phyloP scores from a whole-genome alignment of 2,888 invertebrate species.

The Pteria penguin region DNA sequence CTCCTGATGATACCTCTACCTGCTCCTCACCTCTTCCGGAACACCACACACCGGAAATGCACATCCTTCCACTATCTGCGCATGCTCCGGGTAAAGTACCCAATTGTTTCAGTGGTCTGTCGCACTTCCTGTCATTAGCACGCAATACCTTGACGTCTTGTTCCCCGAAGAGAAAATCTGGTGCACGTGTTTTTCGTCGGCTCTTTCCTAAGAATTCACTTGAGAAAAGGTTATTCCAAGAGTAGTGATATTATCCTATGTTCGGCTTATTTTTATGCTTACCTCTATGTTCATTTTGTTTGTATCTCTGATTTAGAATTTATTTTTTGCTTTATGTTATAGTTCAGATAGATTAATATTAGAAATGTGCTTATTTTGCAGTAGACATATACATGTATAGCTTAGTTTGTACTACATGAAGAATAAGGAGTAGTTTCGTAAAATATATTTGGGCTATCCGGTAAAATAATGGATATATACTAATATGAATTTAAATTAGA shows the following conservation, averaged over 20 bases:
- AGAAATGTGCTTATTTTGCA: too few species aligned
- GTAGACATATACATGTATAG: too few species aligned
- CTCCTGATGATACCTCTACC: conserved; percentile 42
- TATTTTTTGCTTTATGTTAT: too few species aligned
- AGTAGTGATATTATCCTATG: too few species aligned
- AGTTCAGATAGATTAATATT: too few species aligned
- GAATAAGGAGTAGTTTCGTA: too few species aligned
- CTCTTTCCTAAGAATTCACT: conserved; percentile 37
- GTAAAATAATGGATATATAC: too few species aligned
- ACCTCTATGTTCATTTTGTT: not conserved
- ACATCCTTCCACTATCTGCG: conserved; percentile 37
- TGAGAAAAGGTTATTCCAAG: conserved; percentile 35
- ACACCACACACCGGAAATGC: conserved; percentile 44
- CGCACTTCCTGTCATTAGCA: conserved; percentile 49
- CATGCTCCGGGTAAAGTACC: conserved; percentile 48
- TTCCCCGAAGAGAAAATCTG: conserved; percentile 41
- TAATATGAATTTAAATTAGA: too few species aligned
- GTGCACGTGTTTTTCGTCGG: conserved; percentile 43
- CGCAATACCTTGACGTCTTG: conserved; percentile 38
- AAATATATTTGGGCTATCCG: too few species aligned
- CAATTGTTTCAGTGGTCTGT: conserved; percentile 51
- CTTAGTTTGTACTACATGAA: too few species aligned
- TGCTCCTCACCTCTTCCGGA: conserved; percentile 47
- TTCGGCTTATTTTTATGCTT: too few species aligned
- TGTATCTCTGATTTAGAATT: not conserved